Evolutionary conservation across 35 echinoderm and acorn worm species (phyloP).

Genomic region (Lytechinus variegatus): DNA sequence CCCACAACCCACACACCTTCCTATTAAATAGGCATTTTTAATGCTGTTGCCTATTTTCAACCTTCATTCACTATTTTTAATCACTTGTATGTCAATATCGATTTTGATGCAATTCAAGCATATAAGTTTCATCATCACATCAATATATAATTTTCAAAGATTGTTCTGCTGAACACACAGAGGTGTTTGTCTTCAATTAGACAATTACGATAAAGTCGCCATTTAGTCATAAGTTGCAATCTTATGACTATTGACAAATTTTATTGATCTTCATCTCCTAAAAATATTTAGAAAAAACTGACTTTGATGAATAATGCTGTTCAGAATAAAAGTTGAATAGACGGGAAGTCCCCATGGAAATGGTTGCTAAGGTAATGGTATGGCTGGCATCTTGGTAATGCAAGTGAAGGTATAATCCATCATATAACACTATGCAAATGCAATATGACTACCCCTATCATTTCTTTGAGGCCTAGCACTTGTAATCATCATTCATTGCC

Average conservation of each 20-base stretch:
- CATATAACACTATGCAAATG: not conserved
- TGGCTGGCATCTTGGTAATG: not conserved
- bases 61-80: not conserved
- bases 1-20: too few relatives aligned
- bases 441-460: not conserved
- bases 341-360: not conserved
- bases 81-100: not conserved
- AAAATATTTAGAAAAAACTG: not conserved
- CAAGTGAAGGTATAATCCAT: not conserved
- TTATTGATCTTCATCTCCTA: not conserved
- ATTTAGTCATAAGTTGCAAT: not conserved
- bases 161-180: not conserved
- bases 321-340: not conserved
- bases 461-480: not conserved
- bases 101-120: not conserved
- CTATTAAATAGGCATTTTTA: too few relatives aligned
- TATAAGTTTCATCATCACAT: not conserved
- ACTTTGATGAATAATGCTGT: not conserved
- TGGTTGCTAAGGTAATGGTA: not conserved
- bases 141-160: not conserved
- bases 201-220: not conserved
- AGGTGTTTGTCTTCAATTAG: not conserved
- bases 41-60: too few relatives aligned
- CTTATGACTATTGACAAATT: not conserved
- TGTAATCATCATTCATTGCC: not conserved